These are phyloP conservation scores for Conus canariensis DNA, from an alignment of 2,888 invertebrate genomes.

Conservation along the genomic window DNA sequence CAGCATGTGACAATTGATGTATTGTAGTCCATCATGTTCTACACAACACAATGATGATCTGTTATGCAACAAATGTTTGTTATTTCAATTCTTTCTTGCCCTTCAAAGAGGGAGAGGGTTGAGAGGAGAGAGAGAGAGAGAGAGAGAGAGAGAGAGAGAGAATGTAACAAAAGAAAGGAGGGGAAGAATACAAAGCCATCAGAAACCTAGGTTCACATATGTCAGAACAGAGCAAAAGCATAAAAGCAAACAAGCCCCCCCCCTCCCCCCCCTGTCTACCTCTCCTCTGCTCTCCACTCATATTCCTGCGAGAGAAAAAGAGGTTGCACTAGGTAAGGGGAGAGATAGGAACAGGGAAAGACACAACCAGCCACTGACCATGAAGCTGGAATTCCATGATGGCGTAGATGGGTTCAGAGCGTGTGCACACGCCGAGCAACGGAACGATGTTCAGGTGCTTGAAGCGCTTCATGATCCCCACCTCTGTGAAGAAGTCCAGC, in stretches of 20 bases:
- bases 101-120: no score
- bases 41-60: no score
- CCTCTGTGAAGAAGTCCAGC: constrained; percentile 93
- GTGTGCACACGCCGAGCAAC: constrained; percentile 91
- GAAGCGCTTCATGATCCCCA: constrained; percentile 95
- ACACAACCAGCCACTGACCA: constrained; percentile 79
- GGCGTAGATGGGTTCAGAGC: constrained; percentile 91
- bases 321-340: neutral
- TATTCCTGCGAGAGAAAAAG: neutral
- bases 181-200: neutral
- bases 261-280: no score
- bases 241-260: no score
- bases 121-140: neutral
- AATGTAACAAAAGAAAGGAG: neutral
- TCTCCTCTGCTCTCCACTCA: no score
- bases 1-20: no score
- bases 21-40: no score
- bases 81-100: no score
- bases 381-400: constrained; percentile 97
- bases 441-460: constrained; percentile 93
- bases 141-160: neutral
- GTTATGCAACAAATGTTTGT: no score
- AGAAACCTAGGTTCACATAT: no score
- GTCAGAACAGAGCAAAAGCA: no score
- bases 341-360: neutral